Conservation (phyloP, 1,140 invertebrate genomes). For the Pseudobourletiella spinata region DNA sequence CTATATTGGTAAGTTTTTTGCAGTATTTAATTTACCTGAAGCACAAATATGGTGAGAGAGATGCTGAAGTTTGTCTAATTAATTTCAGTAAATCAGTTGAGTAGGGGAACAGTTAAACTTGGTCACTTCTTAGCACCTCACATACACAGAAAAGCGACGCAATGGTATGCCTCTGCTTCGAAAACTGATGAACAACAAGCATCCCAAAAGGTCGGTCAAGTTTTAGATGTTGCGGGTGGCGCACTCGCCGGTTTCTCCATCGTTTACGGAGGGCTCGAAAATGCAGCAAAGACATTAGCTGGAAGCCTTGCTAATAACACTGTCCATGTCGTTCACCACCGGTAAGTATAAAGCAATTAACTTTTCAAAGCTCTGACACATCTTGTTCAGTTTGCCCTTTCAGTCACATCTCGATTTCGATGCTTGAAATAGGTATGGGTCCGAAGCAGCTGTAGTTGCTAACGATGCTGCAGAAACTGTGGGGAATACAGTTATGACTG, state of each 20-base stretch:
- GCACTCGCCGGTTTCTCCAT: conserved; percentile 59
- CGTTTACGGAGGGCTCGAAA: conserved; percentile 56
- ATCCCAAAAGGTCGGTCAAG: conserved; percentile 50
- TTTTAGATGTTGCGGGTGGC: conserved; percentile 56
- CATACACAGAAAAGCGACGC: conserved; percentile 52
- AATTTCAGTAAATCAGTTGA: conserved; percentile 52
- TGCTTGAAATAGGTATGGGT: conserved; percentile 49
- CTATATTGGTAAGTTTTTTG: conserved; percentile 45
- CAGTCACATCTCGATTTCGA: no score
- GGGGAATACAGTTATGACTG: conserved; percentile 53
- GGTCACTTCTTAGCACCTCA: conserved; percentile 57
- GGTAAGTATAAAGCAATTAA: no score
- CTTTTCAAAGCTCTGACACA: conserved; percentile 19
- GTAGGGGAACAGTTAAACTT: conserved; percentile 52
- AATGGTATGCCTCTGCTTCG: conserved; percentile 48
- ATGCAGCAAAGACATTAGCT: conserved; percentile 54
- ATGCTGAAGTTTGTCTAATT: not conserved
- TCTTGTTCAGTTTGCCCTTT: not conserved
- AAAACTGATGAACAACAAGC: conserved; percentile 47
- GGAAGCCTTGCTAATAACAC: conserved; percentile 57
- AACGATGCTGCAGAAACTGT: conserved; percentile 52
- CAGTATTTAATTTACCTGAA: not conserved
- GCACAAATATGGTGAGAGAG: not conserved
- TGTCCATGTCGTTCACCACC: conserved; percentile 57
- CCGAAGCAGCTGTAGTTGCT: conserved; percentile 49